Percentiles rank a stretch among this genome's conserved stretches.
phyloP scores from a whole-genome alignment of 2,797 vertebrate species.

The Pogoniulus pusillus region DNA sequence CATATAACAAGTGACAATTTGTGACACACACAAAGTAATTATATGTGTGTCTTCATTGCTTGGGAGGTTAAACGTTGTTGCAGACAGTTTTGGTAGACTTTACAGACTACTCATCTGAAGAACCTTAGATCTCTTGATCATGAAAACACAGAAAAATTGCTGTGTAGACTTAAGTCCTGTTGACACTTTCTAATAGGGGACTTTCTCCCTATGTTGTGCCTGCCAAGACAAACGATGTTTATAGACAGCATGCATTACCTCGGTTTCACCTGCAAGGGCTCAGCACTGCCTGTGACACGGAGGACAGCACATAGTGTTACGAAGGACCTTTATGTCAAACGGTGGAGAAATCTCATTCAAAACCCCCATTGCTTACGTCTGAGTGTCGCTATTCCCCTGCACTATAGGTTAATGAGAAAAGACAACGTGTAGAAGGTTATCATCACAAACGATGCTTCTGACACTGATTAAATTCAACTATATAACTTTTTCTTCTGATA shows the following conservation, averaged over 20 bases:
- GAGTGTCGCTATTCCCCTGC: neutral
- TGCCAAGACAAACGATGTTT: conserved; percentile 14
- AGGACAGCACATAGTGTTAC: neutral
- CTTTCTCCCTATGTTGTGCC: neutral
- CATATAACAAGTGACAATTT: neutral
- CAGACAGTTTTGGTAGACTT: neutral
- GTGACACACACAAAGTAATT: conserved; percentile 2
- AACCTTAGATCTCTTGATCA: neutral
- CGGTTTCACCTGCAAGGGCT: neutral
- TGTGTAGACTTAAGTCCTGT: neutral
- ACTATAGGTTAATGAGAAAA: neutral
- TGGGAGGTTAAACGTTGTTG: neutral
- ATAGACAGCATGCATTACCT: neutral
- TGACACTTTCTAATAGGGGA: neutral
- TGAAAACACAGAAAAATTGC: neutral
- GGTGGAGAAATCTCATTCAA: neutral
- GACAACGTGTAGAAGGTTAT: conserved; percentile 5
- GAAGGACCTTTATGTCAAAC: neutral
- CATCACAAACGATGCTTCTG: conserved; percentile 49
- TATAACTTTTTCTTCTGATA: conserved; percentile 67
- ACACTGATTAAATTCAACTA: conserved; percentile 66
- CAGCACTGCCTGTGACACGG: neutral
- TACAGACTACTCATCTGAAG: neutral
- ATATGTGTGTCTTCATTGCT: neutral
- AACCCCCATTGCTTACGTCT: neutral